Base-by-base conservation (phyloP, 2,113 vertebrate species). In the Reinhardtius hippoglossoides region DNA sequence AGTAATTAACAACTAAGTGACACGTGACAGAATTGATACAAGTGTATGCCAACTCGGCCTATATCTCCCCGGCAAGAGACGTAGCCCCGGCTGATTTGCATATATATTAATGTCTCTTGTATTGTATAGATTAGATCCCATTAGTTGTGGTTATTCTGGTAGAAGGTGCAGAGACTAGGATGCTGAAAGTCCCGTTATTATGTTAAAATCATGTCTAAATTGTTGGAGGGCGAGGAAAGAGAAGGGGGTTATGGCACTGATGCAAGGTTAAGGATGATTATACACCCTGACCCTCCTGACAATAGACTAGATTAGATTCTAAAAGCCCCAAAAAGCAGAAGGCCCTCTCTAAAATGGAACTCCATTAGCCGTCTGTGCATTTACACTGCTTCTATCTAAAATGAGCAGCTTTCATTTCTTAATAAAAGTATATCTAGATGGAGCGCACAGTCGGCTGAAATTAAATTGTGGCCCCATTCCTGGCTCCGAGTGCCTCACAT, bases 71-170 rank as follows among this genome's bases (percentile, higher is more conserved):
- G 76, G 48, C 35, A 71, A 86, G 87, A 87, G 80, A 86, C 85
- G 83, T 84, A 87, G 90, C 80, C 85, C 71, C 67, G 24, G 80
- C 93, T 92, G 87, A 95, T 95, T 95, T 94, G 92, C 94, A 95
- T 95, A 94, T 95, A 95, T 95, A 95, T 95, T 94, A 95, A 94
- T 93, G 94, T 92, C 93, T 92, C 93, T 90, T 84, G 93, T 93
- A 94, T 94, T 95, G 92, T 94, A 94, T 91, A 93, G 91, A 93
- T 94, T 94, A 94, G 93, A 95, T 94, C 93, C 94, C 93, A 95
- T 95, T 95, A 95, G 94, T 92, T 92, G 92, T 92, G 91, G 92
- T 93, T 92, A 93, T 94, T 93, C 89, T 91, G 89, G 84, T 88
- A 87, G 83, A 93, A 94, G 92, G 93, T 93, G 90, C 91, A 91